These are phyloP conservation scores for Epinephelus awoara DNA, from an alignment of 2,797 vertebrate genomes.

Conservation along the genomic window DNA sequence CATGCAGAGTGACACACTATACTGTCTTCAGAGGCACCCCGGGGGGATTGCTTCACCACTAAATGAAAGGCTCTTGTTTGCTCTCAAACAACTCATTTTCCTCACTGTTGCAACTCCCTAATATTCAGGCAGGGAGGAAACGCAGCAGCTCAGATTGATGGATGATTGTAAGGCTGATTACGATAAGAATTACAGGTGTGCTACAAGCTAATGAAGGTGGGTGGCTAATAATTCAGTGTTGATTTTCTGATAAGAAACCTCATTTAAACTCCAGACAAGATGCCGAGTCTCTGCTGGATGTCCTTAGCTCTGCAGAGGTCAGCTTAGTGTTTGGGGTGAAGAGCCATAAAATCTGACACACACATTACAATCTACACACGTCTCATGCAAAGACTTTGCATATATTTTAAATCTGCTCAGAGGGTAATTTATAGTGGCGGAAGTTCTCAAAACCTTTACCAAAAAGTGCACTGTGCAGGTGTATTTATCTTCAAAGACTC, in stretches of 20 bases:
- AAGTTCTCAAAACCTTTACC: no score
- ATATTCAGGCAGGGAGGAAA: conserved; percentile 15
- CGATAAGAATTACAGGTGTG: conserved; percentile 57
- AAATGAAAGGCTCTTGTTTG: conserved; percentile 38
- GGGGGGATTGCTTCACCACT: conserved; percentile 15
- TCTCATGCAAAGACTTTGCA: neutral
- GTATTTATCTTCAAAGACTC: no score
- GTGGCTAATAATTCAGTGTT: conserved; percentile 43
- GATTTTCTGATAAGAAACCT: conserved; percentile 58
- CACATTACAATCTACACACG: no score
- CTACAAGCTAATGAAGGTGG: conserved; percentile 61
- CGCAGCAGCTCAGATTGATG: conserved; percentile 49
- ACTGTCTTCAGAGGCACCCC: conserved; percentile 18
- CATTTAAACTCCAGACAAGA: conserved; percentile 44
- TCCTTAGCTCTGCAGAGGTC: conserved; percentile 7
- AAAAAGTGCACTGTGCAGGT: no score
- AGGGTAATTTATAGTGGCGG: neutral
- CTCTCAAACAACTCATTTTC: conserved; percentile 42
- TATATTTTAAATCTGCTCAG: neutral
- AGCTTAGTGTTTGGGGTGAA: neutral
- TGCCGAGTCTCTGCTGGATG: neutral
- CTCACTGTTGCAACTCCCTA: neutral
- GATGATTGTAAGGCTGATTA: conserved; percentile 54
- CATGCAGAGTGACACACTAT: conserved; percentile 19
- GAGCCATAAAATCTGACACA: no score